These are phyloP conservation scores for Thamnaconus septentrionalis DNA, from an alignment of 2,113 vertebrate species.

Conservation along the genomic window DNA sequence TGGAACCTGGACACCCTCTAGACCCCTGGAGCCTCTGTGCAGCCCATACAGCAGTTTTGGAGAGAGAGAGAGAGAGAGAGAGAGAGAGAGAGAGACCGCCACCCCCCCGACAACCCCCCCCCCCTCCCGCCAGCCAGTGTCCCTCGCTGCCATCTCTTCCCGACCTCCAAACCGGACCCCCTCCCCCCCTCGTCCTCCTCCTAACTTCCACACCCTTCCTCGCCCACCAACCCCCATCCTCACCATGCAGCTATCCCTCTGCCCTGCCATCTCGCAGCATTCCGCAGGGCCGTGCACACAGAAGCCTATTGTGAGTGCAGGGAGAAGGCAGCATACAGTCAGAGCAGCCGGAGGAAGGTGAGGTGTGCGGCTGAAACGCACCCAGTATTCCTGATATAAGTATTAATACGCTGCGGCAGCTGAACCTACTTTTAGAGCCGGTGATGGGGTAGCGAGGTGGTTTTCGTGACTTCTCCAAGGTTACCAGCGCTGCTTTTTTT, in stretches of 20 bases:
- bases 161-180: slow-evolving; percentile 53
- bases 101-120: neutral
- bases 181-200: slow-evolving; percentile 49
- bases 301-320: slow-evolving; percentile 78
- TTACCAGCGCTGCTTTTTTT: no score
- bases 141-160: slow-evolving; percentile 62
- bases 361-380: slow-evolving; percentile 38
- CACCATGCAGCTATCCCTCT: slow-evolving; percentile 76
- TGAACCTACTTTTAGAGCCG: no score
- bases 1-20: slow-evolving; percentile 79
- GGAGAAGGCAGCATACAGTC: slow-evolving; percentile 64
- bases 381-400: slow-evolving; percentile 22
- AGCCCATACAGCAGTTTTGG: slow-evolving; percentile 55
- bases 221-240: slow-evolving; percentile 75
- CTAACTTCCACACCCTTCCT: slow-evolving; percentile 62
- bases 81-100: no score
- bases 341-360: slow-evolving; percentile 53
- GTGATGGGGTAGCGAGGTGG: no score
- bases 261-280: slow-evolving; percentile 80
- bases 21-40: slow-evolving; percentile 80
- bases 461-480: no score
- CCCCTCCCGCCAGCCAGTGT: slow-evolving; percentile 51
- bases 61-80: slow-evolving; percentile 22
- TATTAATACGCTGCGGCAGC: no score
- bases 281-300: slow-evolving; percentile 77